These are phyloP conservation scores for Fragum sueziense DNA, from an alignment of 2,888 invertebrate species.

Conservation along the genomic window DNA sequence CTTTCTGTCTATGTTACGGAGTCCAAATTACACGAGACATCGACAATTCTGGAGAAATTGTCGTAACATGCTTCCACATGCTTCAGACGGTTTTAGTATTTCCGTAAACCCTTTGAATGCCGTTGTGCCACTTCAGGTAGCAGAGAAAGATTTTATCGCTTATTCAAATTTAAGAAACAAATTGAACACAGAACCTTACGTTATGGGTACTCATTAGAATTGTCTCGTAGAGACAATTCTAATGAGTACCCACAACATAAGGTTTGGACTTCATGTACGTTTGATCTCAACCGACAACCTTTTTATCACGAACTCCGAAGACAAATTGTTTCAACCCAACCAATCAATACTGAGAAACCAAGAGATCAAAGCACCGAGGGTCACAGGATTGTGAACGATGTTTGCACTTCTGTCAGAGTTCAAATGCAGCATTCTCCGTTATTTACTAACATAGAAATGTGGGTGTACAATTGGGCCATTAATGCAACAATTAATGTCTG, in stretches of 20 bases:
- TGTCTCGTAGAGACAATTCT: no score
- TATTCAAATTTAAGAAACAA: no score
- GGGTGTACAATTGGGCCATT: not conserved
- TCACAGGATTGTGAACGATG: not conserved
- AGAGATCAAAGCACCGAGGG: constrained; percentile 6
- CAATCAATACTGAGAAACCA: constrained; percentile 6
- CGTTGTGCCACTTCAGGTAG: no score
- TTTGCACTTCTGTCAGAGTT: not conserved
- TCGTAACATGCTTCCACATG: constrained; percentile 17
- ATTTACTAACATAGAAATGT: not conserved
- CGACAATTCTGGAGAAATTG: not conserved
- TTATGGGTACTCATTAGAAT: no score
- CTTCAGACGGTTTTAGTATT: constrained; percentile 11
- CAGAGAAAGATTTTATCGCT: no score
- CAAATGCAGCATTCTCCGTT: not conserved
- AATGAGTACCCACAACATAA: no score
- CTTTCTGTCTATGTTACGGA: not conserved
- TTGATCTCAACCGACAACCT: no score
- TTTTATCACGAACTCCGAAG: no score
- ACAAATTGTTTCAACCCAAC: not conserved
- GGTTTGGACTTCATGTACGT: no score
- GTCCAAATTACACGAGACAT: constrained; percentile 5
- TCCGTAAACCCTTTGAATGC: constrained; percentile 10
- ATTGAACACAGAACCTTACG: no score
- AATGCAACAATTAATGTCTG: not conserved